phyloP scores from a whole-genome alignment of 1,140 invertebrate species.

The Ctenoplectra terminalis region DNA sequence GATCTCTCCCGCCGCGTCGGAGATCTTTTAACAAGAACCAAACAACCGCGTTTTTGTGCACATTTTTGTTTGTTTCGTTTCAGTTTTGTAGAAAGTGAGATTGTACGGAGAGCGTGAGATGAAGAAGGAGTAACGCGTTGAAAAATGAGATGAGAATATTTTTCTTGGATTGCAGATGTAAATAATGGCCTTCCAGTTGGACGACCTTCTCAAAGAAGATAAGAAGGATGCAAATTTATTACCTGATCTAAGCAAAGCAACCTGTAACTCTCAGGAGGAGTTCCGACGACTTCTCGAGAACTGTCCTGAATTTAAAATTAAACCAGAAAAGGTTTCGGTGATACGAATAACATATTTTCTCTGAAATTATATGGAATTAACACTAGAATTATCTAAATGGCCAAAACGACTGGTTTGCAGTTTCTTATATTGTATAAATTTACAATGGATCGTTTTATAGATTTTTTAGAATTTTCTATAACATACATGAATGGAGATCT shows the following conservation, averaged over 20 bases:
- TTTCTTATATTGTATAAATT: too few relatives aligned
- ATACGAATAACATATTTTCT: background rate
- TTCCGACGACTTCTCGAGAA: constrained; percentile 91
- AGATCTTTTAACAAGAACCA: constrained; percentile 69
- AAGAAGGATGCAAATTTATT: constrained; percentile 93
- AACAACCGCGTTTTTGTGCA: constrained; percentile 17
- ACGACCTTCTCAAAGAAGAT: constrained; percentile 91
- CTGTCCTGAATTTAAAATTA: constrained; percentile 94
- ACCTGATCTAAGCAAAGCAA: constrained; percentile 92
- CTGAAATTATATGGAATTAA: background rate
- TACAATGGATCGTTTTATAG: too few relatives aligned
- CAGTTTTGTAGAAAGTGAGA: constrained; percentile 57
- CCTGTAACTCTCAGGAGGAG: constrained; percentile 90
- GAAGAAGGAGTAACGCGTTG: background rate
- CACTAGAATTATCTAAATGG: too few relatives aligned
- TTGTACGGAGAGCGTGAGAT: constrained; percentile 22
- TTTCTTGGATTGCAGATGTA: constrained; percentile 68
- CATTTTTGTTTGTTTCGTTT: constrained; percentile 60
- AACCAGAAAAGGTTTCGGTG: constrained; percentile 90
- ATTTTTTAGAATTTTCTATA: too few relatives aligned
- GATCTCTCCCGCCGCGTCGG: constrained; percentile 72
- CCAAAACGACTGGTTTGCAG: too few relatives aligned
- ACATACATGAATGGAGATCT: too few relatives aligned
- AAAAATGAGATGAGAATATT: constrained; percentile 17
- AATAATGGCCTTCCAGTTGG: constrained; percentile 87